phyloP scores from a whole-genome alignment of 2,888 invertebrate genomes.

The Margaritifera margaritifera region DNA sequence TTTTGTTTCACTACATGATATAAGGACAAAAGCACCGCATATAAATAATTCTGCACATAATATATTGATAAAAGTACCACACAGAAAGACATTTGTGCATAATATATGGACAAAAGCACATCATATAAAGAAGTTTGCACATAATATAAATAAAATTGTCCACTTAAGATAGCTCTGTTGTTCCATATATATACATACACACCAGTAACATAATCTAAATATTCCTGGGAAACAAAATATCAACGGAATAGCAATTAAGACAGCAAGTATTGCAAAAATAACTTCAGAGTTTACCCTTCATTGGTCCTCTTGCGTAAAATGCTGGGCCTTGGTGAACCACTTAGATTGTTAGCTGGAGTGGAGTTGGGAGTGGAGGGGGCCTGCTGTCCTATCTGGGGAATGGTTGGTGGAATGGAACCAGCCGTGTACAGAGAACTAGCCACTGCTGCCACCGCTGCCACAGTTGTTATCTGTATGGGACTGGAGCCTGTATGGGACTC shows the following conservation, averaged over 20 bases:
- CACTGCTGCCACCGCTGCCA: conserved; percentile 37
- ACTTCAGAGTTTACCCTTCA: conserved; percentile 78
- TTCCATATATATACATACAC: too few species aligned
- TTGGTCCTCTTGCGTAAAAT: conserved; percentile 90
- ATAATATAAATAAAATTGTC: too few species aligned
- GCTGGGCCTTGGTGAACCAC: conserved; percentile 84
- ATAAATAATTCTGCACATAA: too few species aligned
- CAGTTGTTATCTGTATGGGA: conserved; percentile 2
- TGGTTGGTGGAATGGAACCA: conserved; percentile 33
- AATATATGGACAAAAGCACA: too few species aligned
- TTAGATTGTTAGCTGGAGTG: conserved; percentile 64
- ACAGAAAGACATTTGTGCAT: too few species aligned
- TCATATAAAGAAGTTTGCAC: too few species aligned
- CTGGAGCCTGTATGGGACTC: background rate
- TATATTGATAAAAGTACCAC: too few species aligned
- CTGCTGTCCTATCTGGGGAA: conserved; percentile 35
- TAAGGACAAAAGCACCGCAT: too few species aligned
- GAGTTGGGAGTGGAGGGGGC: conserved; percentile 28
- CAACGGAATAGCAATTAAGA: background rate
- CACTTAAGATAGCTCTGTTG: too few species aligned
- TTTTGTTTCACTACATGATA: too few species aligned
- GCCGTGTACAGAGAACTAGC: conserved; percentile 48
- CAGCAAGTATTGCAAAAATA: background rate
- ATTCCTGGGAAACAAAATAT: background rate
- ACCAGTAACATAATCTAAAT: background rate